A percentile compares a stretch with the other conserved stretches of the same genome.
These are phyloP conservation scores for Athripsodes cinereus DNA, from an alignment of 2,888 invertebrate species.

Conservation along the genomic window DNA sequence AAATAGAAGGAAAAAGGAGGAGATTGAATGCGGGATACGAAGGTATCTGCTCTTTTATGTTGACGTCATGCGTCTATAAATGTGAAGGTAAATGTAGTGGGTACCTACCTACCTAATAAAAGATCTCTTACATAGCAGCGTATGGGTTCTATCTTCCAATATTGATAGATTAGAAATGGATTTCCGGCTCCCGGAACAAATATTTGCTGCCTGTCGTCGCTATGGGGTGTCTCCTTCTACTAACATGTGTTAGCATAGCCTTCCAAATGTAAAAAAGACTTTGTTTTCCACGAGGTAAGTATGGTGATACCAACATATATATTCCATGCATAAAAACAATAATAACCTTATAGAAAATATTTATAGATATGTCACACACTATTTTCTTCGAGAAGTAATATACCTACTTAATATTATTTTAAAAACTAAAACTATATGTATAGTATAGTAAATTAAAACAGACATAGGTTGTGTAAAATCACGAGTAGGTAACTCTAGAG, in stretches of 20 bases:
- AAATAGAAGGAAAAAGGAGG: not conserved
- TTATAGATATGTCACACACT: too few relatives aligned
- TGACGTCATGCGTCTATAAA: slow-evolving; percentile 8
- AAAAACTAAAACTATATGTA: too few relatives aligned
- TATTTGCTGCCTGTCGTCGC: slow-evolving; percentile 10
- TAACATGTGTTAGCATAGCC: not conserved
- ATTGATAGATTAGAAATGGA: slow-evolving; percentile 19
- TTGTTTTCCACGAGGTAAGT: not conserved
- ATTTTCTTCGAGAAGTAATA: too few relatives aligned
- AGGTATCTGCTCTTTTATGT: not conserved
- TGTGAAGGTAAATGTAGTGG: slow-evolving; percentile 8
- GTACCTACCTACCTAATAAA: not conserved
- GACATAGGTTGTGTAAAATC: too few relatives aligned
- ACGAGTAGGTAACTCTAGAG: too few relatives aligned
- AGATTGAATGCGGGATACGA: not conserved
- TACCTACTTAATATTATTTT: too few relatives aligned
- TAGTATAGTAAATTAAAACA: too few relatives aligned
- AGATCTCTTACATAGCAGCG: not conserved
- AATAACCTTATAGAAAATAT: too few relatives aligned
- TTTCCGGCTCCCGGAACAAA: slow-evolving; percentile 15
- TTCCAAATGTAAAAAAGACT: not conserved
- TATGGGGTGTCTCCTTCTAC: not conserved
- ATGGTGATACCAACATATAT: too few relatives aligned
- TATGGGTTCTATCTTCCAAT: slow-evolving; percentile 9
- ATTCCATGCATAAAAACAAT: too few relatives aligned